Base-by-base conservation (phyloP, 2,888 invertebrate species). In the Meiosimyza platycephala region DNA sequence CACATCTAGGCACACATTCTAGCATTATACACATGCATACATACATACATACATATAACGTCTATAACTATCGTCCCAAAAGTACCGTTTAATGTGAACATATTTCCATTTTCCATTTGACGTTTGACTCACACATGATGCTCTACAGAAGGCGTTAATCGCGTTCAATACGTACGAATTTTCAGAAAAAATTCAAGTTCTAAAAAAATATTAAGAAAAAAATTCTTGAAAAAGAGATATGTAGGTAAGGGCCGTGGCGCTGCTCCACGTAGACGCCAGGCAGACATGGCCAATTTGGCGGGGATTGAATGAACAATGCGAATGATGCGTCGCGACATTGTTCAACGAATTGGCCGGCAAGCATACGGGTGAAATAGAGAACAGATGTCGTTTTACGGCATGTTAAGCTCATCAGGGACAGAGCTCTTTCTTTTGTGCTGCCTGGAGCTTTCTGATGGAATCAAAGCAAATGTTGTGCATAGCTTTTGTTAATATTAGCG, bases 1-100 rank as follows among this genome's bases (percentile, higher is more conserved):
- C 50, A 15, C 50, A 50, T 48, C 51, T 6, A 18, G 13, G 57
- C 71, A 72, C 55, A 75, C 65, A 65, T 50, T 72, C 16, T 33
- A 47, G 64, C 50, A 55, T 28, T 4, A 28, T 3, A 28, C 28
- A 28, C 28, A 28, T 3, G 3, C 28, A 28, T 28, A 28, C 28
- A 28, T 3, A 28, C 28, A 28, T 28, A 28, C 28, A 28, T 3
- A 28, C 28, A 28, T 28, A 28, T 7, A 7, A 40, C 2, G 40
- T 40, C 40, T 40, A 40, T 40, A 9, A 9, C 40, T 40, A 9
- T 40, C 40, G 9, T 40, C 1, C 9, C 40, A 40, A 6, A 40
- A 40, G 40, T 40, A 40, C 40, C 40, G 40, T 9, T 40, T 9
- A 40, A 9, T 40, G 40, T 5, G 40, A 40, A 40, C 6, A 40